Percentiles rank a stretch among this genome's conserved stretches.
Conservation (phyloP, 2,113 vertebrate genomes). For the Scopus umbretta region DNA sequence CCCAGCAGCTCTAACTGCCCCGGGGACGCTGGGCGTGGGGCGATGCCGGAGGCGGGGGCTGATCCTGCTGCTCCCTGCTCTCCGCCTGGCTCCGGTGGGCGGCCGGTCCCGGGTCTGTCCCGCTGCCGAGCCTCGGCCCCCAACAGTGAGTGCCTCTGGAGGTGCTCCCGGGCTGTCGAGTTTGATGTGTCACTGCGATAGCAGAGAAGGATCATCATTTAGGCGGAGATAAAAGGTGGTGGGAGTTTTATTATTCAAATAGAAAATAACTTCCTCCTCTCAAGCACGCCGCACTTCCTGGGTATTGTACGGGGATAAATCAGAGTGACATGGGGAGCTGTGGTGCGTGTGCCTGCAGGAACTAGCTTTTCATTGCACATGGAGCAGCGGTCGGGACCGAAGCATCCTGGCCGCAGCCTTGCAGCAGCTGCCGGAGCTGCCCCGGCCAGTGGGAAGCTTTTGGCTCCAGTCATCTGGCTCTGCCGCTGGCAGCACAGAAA, state of each 20-base stretch:
- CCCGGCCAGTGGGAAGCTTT: too few species aligned
- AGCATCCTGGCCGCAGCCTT: rapidly evolving
- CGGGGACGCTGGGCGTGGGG: rapidly evolving
- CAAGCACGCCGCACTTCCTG: not conserved
- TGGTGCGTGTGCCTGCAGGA: rapidly evolving
- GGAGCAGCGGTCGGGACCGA: rapidly evolving
- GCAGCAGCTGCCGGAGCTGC: not conserved
- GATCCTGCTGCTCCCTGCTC: not conserved
- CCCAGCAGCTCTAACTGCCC: not conserved
- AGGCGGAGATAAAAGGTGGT: constrained; percentile 19
- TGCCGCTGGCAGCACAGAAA: rapidly evolving
- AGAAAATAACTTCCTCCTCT: constrained; percentile 18
- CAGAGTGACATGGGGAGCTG: not conserved
- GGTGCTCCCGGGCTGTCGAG: not conserved
- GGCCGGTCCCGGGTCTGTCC: not conserved
- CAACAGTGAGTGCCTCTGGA: rapidly evolving
- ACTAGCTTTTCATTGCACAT: rapidly evolving
- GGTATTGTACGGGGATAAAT: not conserved
- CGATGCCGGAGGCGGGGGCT: not conserved
- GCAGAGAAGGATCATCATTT: not conserved
- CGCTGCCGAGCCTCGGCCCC: not conserved
- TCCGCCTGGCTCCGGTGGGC: rapidly evolving
- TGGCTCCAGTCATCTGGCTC: rapidly evolving
- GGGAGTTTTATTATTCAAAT: constrained; percentile 47
- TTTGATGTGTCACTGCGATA: not conserved